These are phyloP conservation scores for Rousettus madagascariensis DNA, from an alignment of 2,797 vertebrate species.

Conservation along the genomic window DNA sequence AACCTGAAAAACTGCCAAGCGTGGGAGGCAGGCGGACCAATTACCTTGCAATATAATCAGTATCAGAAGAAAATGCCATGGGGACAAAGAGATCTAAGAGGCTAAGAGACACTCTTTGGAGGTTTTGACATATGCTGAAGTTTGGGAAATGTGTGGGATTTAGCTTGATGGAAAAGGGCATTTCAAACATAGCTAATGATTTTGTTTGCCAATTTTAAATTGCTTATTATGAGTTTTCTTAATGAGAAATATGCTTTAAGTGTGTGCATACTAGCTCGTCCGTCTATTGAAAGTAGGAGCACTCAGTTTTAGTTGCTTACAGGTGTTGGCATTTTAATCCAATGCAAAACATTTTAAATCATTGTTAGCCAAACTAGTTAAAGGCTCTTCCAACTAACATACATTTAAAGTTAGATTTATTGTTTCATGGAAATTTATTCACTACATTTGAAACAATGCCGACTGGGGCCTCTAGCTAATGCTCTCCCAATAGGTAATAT, in stretches of 20 bases:
- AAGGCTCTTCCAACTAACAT: not conserved
- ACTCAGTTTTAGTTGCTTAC: not conserved
- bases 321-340: conserved; percentile 6
- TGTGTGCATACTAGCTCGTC: not conserved
- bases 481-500: not conserved
- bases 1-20: not conserved
- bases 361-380: not conserved
- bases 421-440: not conserved
- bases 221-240: not conserved
- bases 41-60: not conserved
- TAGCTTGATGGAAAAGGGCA: not conserved
- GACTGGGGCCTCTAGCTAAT: not conserved
- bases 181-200: not conserved
- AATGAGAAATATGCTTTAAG: not conserved
- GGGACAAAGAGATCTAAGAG: not conserved
- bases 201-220: not conserved
- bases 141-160: not conserved
- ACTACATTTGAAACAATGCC: not conserved
- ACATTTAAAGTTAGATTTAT: not conserved
- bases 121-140: not conserved
- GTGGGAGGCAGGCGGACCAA: not conserved
- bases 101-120: not conserved
- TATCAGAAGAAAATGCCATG: not conserved
- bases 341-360: not conserved
- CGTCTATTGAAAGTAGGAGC: not conserved